Base-by-base conservation (phyloP, 2,888 invertebrate species). In the Papilio demoleus region DNA sequence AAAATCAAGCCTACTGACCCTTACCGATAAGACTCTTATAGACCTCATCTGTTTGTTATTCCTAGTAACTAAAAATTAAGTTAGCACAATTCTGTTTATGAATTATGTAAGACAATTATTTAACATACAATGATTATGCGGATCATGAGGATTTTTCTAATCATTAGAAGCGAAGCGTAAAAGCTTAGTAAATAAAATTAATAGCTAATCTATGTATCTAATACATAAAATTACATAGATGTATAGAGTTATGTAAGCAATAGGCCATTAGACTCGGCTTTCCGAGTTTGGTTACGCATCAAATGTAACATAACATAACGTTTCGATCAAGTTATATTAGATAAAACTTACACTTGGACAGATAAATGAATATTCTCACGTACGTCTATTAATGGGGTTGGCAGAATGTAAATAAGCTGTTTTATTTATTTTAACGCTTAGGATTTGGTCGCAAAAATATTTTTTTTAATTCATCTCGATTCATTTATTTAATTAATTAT, bases 221-320 rank as follows among this genome's bases (percentile, higher is more conserved):
- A 45, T 14, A 50, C 27, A 19, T 45, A 45, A 31, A 62, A 59
- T 42, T 24, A 60, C 60, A 42, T 60, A 60, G 40, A 60, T 24
- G 24, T 42, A 24, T 60, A 5, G 4, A 14, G 4, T 60, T 60
- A 42, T 60, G 9, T 60, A 60, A 60, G 24, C 22, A 42, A 63
- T 38, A 11, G 24, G 47, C 36, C 36, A 63, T 56, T 65, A 65
- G 58, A 38, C 65, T 14, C 42, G 31, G 58, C 58, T 58, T 42
- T 58, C 22, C 56, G 56, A 56, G 42, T 42, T 65, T 42, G 58
- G 65, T 65, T 65, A 58, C 58, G 65, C 31, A 31, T 42, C 38
- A 45, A 34, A 34, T 42, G 31, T 45, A 65, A 19, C 45, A 34
- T 45, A 65, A 19, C 45, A 34, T 65, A 58, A 45, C 40, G 58